These are phyloP conservation scores for Strigops habroptila DNA, from an alignment of 2,113 vertebrate species.

Conservation along the genomic window DNA sequence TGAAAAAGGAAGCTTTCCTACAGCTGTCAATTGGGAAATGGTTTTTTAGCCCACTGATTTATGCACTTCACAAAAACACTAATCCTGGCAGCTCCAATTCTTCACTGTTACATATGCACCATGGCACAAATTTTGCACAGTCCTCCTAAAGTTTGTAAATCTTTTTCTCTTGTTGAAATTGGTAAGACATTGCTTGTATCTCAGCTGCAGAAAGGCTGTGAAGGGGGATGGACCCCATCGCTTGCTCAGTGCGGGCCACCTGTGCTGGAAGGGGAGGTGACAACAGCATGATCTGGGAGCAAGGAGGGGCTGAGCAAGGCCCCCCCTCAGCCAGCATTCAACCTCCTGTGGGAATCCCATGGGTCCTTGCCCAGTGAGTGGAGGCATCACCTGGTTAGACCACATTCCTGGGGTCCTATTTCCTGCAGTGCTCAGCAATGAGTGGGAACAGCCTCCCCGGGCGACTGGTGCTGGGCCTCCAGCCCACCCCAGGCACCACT, in stretches of 20 bases:
- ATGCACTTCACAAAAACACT: neutral
- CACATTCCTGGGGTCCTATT: neutral
- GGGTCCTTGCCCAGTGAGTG: neutral
- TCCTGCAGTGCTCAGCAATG: neutral
- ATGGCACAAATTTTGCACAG: neutral
- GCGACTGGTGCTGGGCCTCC: neutral
- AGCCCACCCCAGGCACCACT: neutral
- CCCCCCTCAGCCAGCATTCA: rapidly evolving
- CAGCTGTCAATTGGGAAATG: neutral
- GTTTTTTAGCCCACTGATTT: neutral
- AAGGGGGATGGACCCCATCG: neutral
- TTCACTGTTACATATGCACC: rapidly evolving
- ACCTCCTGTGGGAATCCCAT: rapidly evolving
- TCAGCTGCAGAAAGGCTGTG: neutral
- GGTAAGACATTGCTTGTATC: neutral
- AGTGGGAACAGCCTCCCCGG: rapidly evolving
- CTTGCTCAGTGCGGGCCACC: neutral
- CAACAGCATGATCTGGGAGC: neutral
- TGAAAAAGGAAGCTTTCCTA: neutral
- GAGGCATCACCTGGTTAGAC: neutral
- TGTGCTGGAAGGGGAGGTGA: neutral
- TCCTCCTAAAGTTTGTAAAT: neutral
- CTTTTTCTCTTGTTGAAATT: neutral
- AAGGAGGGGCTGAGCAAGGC: neutral
- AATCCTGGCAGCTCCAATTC: neutral